Conservation (phyloP, 2,113 vertebrate genomes). For the Oncorhynchus masou region DNA sequence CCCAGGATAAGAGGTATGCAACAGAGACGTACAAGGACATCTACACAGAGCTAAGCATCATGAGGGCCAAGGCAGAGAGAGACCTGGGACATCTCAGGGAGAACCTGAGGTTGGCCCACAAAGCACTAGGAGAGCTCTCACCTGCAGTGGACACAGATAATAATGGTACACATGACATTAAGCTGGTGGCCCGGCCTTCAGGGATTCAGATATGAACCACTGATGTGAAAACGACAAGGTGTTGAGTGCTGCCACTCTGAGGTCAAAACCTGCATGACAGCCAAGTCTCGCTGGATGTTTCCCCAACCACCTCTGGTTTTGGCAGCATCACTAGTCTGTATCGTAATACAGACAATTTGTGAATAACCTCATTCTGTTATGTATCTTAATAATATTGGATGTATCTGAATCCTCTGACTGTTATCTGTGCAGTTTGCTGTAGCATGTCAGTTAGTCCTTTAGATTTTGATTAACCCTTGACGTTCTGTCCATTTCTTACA, state of each 20-base stretch:
- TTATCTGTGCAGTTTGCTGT: not conserved
- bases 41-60: too few relatives aligned
- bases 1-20: slow-evolving; percentile 63
- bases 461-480: too few relatives aligned
- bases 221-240: not conserved
- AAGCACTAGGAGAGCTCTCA: slow-evolving; percentile 49
- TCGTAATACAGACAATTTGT: too few relatives aligned
- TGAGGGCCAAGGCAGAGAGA: too few relatives aligned
- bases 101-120: slow-evolving; percentile 61
- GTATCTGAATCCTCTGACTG: too few relatives aligned
- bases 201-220: not conserved
- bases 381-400: too few relatives aligned
- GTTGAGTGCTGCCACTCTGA: not conserved
- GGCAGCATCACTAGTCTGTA: too few relatives aligned
- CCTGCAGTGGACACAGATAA: slow-evolving; percentile 20
- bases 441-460: not conserved
- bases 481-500: not conserved
- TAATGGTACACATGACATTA: not conserved
- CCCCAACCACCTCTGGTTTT: too few relatives aligned
- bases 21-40: slow-evolving; percentile 48
- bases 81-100: slow-evolving; percentile 63
- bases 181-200: not conserved
- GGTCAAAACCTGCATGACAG: not conserved
- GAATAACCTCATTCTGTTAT: too few relatives aligned
- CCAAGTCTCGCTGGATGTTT: not conserved